A percentile compares a stretch with the other conserved stretches of the same genome.
Conservation (phyloP, 2,113 vertebrate species). For the Sisor rabdophorus region DNA sequence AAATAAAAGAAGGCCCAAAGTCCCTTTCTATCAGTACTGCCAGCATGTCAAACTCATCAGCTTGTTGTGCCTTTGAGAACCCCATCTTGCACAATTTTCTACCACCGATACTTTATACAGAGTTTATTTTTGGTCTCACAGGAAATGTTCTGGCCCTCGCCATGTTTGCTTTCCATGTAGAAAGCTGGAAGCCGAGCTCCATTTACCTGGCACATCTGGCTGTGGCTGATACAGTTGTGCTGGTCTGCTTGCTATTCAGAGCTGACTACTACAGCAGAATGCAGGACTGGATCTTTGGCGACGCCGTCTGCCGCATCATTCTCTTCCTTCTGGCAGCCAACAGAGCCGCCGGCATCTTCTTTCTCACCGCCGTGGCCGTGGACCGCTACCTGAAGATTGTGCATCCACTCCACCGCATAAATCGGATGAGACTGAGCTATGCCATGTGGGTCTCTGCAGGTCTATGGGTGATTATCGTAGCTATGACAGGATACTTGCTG, state of each 20-base stretch:
- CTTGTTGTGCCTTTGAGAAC: slow-evolving; percentile 66
- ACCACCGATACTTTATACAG: slow-evolving; percentile 66
- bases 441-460: slow-evolving; percentile 60
- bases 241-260: slow-evolving; percentile 72
- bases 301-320: slow-evolving; percentile 62
- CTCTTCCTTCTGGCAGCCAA: slow-evolving; percentile 71
- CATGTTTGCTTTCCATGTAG: slow-evolving; percentile 69
- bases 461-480: slow-evolving; percentile 66
- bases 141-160: slow-evolving; percentile 66
- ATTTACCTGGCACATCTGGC: slow-evolving; percentile 73
- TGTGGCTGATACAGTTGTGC: slow-evolving; percentile 66
- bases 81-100: slow-evolving; percentile 60
- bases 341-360: slow-evolving; percentile 70
- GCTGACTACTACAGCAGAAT: slow-evolving; percentile 70
- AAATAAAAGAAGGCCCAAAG: slow-evolving; percentile 2
- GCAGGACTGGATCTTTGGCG: slow-evolving; percentile 70
- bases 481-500: slow-evolving; percentile 66
- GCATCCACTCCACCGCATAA: slow-evolving; percentile 61
- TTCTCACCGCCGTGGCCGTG: slow-evolving; percentile 70
- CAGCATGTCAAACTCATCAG: slow-evolving; percentile 36
- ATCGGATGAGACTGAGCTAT: slow-evolving; percentile 60
- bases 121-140: slow-evolving; percentile 68
- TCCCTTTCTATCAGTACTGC: not conserved
- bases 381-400: slow-evolving; percentile 74
- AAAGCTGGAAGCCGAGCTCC: slow-evolving; percentile 69